Evolutionary conservation across 35 echinoderm and acorn worm genomes (phyloP).

Genomic region (Hemicentrotus pulcherrimus): DNA sequence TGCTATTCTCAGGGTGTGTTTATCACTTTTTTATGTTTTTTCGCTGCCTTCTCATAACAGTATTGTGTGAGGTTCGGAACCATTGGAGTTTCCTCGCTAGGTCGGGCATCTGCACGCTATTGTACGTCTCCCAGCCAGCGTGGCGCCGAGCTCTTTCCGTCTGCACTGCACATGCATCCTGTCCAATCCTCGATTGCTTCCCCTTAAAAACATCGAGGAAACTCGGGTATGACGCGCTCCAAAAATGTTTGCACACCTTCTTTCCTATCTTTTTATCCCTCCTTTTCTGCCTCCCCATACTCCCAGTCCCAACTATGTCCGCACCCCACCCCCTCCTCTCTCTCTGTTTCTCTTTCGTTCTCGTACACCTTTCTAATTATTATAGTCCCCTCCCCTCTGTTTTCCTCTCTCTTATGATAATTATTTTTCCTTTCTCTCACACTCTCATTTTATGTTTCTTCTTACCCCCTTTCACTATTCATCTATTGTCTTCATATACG

Average conservation of each 20-base stretch:
- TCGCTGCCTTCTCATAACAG: not conserved
- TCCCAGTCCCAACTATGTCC: too few relatives aligned
- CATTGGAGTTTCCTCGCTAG: not conserved
- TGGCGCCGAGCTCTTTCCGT: not conserved
- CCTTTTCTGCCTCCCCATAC: not conserved
- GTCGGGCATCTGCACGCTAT: not conserved
- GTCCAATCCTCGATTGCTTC: constrained; percentile 13
- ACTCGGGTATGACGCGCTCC: not conserved
- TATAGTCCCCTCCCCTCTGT: too few relatives aligned
- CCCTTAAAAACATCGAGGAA: constrained; percentile 13
- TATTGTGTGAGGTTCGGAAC: constrained; percentile 10
- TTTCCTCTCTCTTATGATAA: too few relatives aligned
- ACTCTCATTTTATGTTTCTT: too few relatives aligned
- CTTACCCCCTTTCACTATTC: too few relatives aligned
- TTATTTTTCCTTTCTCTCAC: too few relatives aligned
- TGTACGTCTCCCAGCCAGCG: not conserved
- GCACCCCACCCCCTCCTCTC: too few relatives aligned
- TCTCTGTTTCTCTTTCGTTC: too few relatives aligned
- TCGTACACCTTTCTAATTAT: too few relatives aligned
- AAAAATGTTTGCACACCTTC: not conserved
- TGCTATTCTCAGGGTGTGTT: not conserved
- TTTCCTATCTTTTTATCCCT: not conserved
- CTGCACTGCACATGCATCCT: not conserved
- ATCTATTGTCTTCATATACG: too few relatives aligned
- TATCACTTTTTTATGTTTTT: not conserved